Base-by-base conservation (phyloP, 2,797 vertebrate genomes). In the Florisuga fusca region DNA sequence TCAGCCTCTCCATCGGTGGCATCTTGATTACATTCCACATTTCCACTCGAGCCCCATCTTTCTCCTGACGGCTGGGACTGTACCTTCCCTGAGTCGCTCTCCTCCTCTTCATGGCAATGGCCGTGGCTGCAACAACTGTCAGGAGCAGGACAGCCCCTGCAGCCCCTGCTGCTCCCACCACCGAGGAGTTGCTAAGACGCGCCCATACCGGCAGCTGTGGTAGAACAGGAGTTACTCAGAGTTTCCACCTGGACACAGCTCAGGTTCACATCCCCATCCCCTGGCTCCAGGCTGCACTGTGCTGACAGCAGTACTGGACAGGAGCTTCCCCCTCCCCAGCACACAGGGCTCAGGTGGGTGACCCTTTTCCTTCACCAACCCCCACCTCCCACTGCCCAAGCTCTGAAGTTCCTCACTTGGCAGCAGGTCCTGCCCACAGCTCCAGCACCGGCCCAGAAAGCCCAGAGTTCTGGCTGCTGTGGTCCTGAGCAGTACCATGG, bases 81-180 rank as follows among this genome's bases (percentile, higher is more conserved):
- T 97, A 97, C 2, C 96, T 97, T 83, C 97, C 98, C 97, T 98
- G 98, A 79, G 98, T 97, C n/a, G 94, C 93, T 87, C 97, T 96
- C 94, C 96, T 95, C 86, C 94, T 95, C 94, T 97, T 97, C 96
- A 94, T 93, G 68, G 90, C 93, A 25, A 97, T 75, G 1, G 68
- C 85, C 0, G 96, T 90, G 75, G 81, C 87, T 19, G 78, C 92
- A 38, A 64, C 75, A 19, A 94, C 61, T 3, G 89, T 50, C 6
- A 97, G 87, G 22, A 97, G 95, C 15, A 97, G 87, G 57, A 89
- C 93, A 6, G 96, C 90, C 22, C 96, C 97, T 6, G 97, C 97
- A 2, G 93, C 95, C 88, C 96, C 97, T 16, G 95, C 95, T 8
- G 95, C 94, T 34, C 98, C 96, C 92, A 97, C 91, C 54, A 97